A percentile compares a stretch with the other conserved stretches of the same genome.
Conservation (phyloP, 37 sponge, comb jelly and placozoan genomes). For the Bolinopsis microptera region DNA sequence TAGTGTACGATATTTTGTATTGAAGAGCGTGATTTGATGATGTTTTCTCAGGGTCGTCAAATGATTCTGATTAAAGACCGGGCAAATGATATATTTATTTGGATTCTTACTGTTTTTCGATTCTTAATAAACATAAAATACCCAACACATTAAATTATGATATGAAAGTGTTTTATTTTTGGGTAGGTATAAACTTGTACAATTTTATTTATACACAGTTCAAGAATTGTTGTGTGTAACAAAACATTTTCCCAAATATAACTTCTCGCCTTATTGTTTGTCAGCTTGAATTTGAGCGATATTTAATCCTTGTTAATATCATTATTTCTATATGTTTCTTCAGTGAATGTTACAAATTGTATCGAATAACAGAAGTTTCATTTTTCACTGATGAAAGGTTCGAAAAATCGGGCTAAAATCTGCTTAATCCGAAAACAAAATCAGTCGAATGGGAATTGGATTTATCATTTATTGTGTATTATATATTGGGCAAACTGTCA, state of each 20-base stretch:
- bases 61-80: no score
- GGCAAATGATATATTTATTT: background rate
- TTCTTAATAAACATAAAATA: background rate
- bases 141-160: background rate
- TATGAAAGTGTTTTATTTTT: slow-evolving; percentile 16
- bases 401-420: no score
- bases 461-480: no score
- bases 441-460: no score
- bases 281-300: background rate
- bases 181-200: slow-evolving; percentile 48
- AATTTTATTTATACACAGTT: slow-evolving; percentile 51
- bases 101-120: background rate
- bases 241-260: background rate
- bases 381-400: no score
- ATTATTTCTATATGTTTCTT: background rate
- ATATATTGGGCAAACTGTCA: no score
- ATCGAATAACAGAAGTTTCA: background rate
- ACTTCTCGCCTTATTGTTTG: background rate
- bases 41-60: background rate
- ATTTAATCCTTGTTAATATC: background rate
- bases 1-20: background rate
- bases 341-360: background rate
- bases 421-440: no score
- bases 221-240: slow-evolving; percentile 14
- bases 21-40: background rate